Evolutionary conservation across 1,140 invertebrate species (phyloP).

Genomic region (Drosophila persimilis): DNA sequence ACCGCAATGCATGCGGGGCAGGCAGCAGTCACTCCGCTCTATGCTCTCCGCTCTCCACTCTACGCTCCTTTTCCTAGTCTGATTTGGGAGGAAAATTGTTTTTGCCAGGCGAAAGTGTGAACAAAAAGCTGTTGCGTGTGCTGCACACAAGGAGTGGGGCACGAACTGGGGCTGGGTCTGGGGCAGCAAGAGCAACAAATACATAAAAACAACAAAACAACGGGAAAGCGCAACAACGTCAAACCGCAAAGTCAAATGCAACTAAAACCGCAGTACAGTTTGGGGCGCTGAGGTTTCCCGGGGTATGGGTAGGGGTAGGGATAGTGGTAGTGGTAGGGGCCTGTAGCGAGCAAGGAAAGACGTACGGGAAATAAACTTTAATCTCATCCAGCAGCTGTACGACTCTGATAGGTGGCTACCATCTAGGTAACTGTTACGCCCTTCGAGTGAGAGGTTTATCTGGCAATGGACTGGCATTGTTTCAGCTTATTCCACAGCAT

Average conservation of each 20-base stretch:
- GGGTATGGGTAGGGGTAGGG: neutral
- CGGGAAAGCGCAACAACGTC: constrained; percentile 67
- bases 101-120: constrained; percentile 77
- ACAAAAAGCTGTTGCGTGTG: constrained; percentile 80
- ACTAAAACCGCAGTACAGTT: constrained; percentile 75
- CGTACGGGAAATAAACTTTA: constrained; percentile 29
- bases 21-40: constrained; percentile 24
- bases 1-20: constrained; percentile 76
- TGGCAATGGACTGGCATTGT: constrained; percentile 19
- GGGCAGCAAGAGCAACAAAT: constrained; percentile 24
- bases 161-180: constrained; percentile 10
- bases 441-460: constrained; percentile 12
- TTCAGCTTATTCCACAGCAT: constrained; percentile 54
- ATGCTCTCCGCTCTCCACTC: neutral
- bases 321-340: neutral
- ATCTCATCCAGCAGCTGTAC: constrained; percentile 22
- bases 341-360: neutral
- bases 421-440: constrained; percentile 21
- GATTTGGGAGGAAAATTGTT: constrained; percentile 71
- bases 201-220: constrained; percentile 53
- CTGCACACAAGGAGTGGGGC: constrained; percentile 48
- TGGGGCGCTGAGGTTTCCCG: constrained; percentile 52
- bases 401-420: constrained; percentile 3
- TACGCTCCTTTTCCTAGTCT: constrained; percentile 10
- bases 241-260: constrained; percentile 80